These are phyloP conservation scores for Carassius carassius DNA, from an alignment of 2,113 vertebrate genomes.

Conservation along the genomic window DNA sequence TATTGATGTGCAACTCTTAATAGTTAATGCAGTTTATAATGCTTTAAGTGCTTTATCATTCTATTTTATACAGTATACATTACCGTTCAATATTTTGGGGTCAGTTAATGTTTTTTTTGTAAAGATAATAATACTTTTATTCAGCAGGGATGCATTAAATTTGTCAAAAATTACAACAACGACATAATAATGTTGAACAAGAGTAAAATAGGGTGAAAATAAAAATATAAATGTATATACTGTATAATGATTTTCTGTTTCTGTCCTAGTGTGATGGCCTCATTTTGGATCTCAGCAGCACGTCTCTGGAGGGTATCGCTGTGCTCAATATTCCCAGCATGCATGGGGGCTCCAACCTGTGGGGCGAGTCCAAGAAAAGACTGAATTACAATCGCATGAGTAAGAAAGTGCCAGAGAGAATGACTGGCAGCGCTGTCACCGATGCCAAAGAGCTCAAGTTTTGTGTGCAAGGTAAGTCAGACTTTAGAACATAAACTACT, in stretches of 20 bases:
- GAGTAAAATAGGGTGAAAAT: neutral
- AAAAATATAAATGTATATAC: too few relatives aligned
- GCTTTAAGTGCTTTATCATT: neutral
- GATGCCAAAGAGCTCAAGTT: slow-evolving; percentile 92
- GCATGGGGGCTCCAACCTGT: slow-evolving; percentile 95
- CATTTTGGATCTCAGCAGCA: slow-evolving; percentile 86
- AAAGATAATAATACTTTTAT: neutral
- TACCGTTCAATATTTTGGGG: neutral
- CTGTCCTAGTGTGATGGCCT: slow-evolving; percentile 85
- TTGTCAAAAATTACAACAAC: neutral
- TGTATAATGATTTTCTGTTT: neutral
- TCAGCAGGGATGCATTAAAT: neutral
- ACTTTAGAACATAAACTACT: neutral
- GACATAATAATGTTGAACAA: neutral
- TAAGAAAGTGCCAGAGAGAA: slow-evolving; percentile 80
- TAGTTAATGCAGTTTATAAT: slow-evolving; percentile 19
- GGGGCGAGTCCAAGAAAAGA: slow-evolving; percentile 91
- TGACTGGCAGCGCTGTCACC: slow-evolving; percentile 74
- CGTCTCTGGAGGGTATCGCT: slow-evolving; percentile 89
- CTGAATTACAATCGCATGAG: slow-evolving; percentile 85
- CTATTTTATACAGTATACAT: neutral
- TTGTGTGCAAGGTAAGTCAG: slow-evolving; percentile 88
- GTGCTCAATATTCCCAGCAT: slow-evolving; percentile 98
- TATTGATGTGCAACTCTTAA: neutral
- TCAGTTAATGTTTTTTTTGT: neutral